A percentile compares a stretch with the other conserved stretches of the same genome.
Conservation (phyloP, 1,140 invertebrate species). For the Heliconius hermathena region DNA sequence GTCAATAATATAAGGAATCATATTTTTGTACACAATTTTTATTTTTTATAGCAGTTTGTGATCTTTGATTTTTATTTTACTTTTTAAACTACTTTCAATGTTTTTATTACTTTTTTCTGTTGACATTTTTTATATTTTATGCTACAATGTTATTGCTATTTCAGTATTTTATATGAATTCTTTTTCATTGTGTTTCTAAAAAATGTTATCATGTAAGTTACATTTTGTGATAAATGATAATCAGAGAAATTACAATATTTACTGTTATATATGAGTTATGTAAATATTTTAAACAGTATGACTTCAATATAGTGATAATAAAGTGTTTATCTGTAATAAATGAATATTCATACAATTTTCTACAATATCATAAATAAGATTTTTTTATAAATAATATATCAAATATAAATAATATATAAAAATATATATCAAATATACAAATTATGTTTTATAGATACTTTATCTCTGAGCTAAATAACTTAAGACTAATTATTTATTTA, state of each 20-base stretch:
- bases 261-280: background rate
- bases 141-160: background rate
- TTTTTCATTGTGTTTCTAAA: background rate
- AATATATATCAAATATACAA: no score
- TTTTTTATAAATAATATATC: no score
- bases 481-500: background rate
- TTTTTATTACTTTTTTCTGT: background rate
- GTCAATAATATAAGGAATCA: background rate
- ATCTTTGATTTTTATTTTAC: background rate
- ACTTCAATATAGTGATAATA: background rate
- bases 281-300: background rate
- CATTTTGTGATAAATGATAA: constrained; percentile 3
- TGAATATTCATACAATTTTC: background rate
- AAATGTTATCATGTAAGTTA: background rate
- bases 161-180: background rate
- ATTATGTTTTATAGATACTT: background rate
- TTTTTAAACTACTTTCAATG: background rate
- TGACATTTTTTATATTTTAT: background rate
- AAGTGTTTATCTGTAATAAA: background rate
- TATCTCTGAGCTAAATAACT: background rate
- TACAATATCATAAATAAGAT: no score
- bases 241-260: background rate
- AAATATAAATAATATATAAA: no score
- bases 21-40: background rate
- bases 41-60: background rate